These are phyloP conservation scores for Clarias pachynema DNA, from an alignment of 2,797 vertebrate genomes.

Conservation along the genomic window DNA sequence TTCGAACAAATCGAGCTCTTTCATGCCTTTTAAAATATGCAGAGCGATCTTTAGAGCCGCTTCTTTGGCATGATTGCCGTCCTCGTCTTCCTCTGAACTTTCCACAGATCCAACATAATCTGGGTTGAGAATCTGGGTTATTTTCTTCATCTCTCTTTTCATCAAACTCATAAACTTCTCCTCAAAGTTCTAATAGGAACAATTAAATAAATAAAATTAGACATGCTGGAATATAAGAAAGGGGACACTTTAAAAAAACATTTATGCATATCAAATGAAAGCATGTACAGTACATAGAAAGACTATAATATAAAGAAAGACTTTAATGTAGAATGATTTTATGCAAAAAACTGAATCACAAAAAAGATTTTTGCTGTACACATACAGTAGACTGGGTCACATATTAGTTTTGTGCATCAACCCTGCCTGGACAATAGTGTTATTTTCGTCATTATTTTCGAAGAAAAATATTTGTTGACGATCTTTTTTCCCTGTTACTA, in stretches of 20 bases:
- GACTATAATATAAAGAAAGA: neutral
- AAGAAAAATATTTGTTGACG: too few species aligned
- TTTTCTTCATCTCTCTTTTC: conserved; percentile 36
- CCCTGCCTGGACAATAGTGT: neutral
- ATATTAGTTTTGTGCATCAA: neutral
- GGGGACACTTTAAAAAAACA: neutral
- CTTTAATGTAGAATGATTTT: neutral
- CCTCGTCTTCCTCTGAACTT: neutral
- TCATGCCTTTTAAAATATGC: conserved; percentile 6
- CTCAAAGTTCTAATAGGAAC: neutral
- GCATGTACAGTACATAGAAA: neutral
- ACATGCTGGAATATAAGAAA: neutral
- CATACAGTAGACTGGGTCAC: too few species aligned
- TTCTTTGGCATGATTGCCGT: neutral
- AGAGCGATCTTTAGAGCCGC: neutral
- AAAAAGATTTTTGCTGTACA: too few species aligned
- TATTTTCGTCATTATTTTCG: too few species aligned
- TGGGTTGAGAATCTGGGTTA: conserved; percentile 12
- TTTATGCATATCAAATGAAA: neutral
- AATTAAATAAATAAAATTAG: neutral
- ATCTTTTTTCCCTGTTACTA: too few species aligned
- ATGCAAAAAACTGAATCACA: too few species aligned
- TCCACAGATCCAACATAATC: neutral
- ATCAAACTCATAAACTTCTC: conserved; percentile 23
- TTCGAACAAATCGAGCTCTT: neutral